These are phyloP conservation scores for Labroides dimidiatus DNA, from an alignment of 2,797 vertebrate species.

Conservation along the genomic window DNA sequence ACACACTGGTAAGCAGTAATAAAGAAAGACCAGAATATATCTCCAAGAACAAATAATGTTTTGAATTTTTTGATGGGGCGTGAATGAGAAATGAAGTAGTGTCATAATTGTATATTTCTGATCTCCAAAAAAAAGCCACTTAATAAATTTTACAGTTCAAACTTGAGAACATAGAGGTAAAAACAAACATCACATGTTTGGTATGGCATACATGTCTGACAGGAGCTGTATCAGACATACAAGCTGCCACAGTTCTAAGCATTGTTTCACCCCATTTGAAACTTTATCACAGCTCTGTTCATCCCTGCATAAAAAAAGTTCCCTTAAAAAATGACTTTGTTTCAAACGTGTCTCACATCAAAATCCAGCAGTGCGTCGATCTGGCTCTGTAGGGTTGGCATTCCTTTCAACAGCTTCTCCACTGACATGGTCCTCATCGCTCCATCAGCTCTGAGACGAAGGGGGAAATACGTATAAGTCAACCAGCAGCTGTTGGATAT, in stretches of 20 bases:
- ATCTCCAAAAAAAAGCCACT: too few relatives aligned
- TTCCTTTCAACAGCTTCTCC: conserved; percentile 97
- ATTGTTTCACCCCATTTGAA: background rate
- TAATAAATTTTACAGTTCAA: too few relatives aligned
- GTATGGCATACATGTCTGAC: background rate
- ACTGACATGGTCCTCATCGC: conserved; percentile 97
- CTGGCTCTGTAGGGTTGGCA: conserved; percentile 96
- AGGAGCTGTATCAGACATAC: background rate
- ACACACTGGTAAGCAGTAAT: background rate
- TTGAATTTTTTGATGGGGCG: too few relatives aligned
- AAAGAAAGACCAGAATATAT: background rate
- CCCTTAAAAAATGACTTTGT: conserved; percentile 30
- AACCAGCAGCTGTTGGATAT: background rate
- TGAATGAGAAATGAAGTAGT: too few relatives aligned
- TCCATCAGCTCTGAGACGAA: conserved; percentile 89
- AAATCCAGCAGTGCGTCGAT: conserved; percentile 98
- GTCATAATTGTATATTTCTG: too few relatives aligned
- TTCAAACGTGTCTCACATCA: conserved; percentile 87
- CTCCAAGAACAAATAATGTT: background rate
- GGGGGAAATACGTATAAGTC: conserved; percentile 3
- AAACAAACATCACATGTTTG: background rate
- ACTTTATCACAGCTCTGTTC: background rate
- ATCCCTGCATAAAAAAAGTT: conserved; percentile 3
- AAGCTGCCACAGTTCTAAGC: conserved; percentile 6
- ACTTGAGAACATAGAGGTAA: too few relatives aligned